These are phyloP conservation scores for Lanius ludovicianus DNA, from an alignment of 2,113 vertebrate genomes.

Conservation along the genomic window DNA sequence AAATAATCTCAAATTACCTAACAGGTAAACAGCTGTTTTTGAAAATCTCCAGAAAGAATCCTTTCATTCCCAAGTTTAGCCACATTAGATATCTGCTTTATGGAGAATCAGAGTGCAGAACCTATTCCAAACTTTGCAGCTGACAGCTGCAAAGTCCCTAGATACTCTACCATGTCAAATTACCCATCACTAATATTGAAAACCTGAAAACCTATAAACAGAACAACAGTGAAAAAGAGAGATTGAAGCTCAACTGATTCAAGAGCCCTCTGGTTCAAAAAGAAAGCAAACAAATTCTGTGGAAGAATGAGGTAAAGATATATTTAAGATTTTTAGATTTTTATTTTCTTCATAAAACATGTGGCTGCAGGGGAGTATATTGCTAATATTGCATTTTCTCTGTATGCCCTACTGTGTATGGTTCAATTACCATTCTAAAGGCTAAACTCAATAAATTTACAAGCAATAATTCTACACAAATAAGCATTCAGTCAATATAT, in stretches of 20 bases:
- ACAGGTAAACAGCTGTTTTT: not conserved
- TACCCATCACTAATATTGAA: not conserved
- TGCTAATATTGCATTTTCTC: constrained; percentile 11
- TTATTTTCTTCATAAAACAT: not conserved
- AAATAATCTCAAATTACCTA: not conserved
- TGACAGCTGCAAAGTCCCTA: not conserved
- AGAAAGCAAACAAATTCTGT: not conserved
- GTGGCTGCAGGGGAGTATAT: not conserved
- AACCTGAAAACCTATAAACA: not conserved
- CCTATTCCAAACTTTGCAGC: not conserved
- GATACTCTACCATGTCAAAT: not conserved
- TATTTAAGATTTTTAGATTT: not conserved
- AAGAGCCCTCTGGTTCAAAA: not conserved
- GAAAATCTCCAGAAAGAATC: not conserved
- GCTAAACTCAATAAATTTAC: constrained; percentile 37
- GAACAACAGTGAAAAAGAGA: not conserved
- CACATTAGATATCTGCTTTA: not conserved
- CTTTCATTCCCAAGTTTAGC: not conserved
- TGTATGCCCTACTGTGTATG: not conserved
- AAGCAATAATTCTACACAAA: constrained; percentile 27
- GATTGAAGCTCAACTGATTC: not conserved
- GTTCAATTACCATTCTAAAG: constrained; percentile 1
- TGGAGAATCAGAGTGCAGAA: not conserved
- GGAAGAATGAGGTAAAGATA: not conserved
- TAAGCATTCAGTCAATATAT: constrained; percentile 37